Conservation (phyloP, 2,113 vertebrate species). For the Toxostoma redivivum region DNA sequence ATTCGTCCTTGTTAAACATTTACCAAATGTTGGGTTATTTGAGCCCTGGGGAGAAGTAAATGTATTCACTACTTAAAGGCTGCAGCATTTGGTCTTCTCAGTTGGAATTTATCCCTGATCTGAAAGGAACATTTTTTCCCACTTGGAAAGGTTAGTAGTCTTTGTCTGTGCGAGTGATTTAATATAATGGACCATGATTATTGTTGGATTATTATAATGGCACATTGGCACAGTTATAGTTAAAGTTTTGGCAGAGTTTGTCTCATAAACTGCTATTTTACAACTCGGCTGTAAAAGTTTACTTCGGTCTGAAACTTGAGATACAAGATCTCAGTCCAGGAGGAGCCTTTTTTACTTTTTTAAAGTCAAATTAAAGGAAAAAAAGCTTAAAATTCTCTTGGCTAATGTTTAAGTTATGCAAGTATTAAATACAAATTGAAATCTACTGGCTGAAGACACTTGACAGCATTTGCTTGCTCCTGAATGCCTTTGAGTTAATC, state of each 20-base stretch:
- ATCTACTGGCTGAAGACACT: slow-evolving; percentile 44
- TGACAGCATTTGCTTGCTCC: slow-evolving; percentile 17
- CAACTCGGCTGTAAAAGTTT: slow-evolving; percentile 72
- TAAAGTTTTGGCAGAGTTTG: slow-evolving; percentile 71
- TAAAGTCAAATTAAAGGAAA: slow-evolving; percentile 32
- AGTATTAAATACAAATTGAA: slow-evolving; percentile 66
- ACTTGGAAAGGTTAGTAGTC: slow-evolving; percentile 53
- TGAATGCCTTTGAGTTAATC: slow-evolving; percentile 32
- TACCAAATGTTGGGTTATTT: slow-evolving; percentile 59
- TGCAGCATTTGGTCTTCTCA: slow-evolving; percentile 46
- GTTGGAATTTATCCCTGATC: slow-evolving; percentile 20
- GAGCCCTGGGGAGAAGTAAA: slow-evolving; percentile 44
- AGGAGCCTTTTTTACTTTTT: slow-evolving; percentile 56
- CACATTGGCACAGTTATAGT: slow-evolving; percentile 69
- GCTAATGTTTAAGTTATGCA: slow-evolving; percentile 65
- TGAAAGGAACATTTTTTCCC: slow-evolving; percentile 41
- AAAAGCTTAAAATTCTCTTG: slow-evolving; percentile 65
- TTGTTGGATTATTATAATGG: slow-evolving; percentile 66
- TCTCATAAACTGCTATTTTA: slow-evolving; percentile 74
- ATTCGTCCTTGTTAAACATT: slow-evolving; percentile 47
- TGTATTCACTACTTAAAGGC: slow-evolving; percentile 32
- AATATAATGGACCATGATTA: slow-evolving; percentile 65
- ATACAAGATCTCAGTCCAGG: slow-evolving; percentile 61
- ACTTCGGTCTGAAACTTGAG: slow-evolving; percentile 72
- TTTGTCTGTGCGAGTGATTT: slow-evolving; percentile 60